A percentile compares a stretch with the other conserved stretches of the same genome.
phyloP scores from a whole-genome alignment of 2,797 vertebrate species.

The Schizopygopsis pylzovi region DNA sequence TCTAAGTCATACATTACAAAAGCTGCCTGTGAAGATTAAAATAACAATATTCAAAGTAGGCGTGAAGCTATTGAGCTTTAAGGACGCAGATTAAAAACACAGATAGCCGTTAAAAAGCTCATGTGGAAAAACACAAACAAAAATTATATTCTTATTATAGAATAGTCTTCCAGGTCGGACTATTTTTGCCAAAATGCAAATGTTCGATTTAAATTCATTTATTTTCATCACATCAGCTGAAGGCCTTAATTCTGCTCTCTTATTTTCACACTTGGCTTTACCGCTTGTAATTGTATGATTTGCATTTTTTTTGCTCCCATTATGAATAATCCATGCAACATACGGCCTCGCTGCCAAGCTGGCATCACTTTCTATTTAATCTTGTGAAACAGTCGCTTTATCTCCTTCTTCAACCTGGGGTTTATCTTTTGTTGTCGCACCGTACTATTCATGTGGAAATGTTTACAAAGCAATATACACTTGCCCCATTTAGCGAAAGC shows the following conservation, averaged over 20 bases:
- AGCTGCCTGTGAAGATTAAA: constrained; percentile 14
- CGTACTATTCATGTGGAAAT: constrained; percentile 59
- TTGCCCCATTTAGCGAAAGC: constrained; percentile 24
- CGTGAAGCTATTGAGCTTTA: constrained; percentile 9
- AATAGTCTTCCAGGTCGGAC: neutral
- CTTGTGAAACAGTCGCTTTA: constrained; percentile 67
- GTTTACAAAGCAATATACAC: constrained; percentile 60
- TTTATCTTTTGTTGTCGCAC: constrained; percentile 62
- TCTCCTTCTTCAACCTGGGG: constrained; percentile 62
- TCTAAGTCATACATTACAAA: constrained; percentile 24
- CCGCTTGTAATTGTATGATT: constrained; percentile 73
- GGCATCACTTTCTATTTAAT: constrained; percentile 65
- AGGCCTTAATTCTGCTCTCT: constrained; percentile 67
- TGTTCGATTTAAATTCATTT: constrained; percentile 57
- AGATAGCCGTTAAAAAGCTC: neutral
- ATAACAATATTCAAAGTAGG: constrained; percentile 5
- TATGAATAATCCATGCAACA: constrained; percentile 66
- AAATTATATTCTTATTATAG: constrained; percentile 16
- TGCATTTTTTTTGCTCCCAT: constrained; percentile 67
- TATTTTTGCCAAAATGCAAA: constrained; percentile 58
- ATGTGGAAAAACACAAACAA: neutral
- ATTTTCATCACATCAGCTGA: constrained; percentile 69
- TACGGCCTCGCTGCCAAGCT: constrained; percentile 60
- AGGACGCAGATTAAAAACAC: neutral
- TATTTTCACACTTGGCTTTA: constrained; percentile 68